Evolutionary conservation across 30 jellyfish, hydroid and myxozoan genomes (phyloP).

Genomic region (Aurelia sp.): DNA sequence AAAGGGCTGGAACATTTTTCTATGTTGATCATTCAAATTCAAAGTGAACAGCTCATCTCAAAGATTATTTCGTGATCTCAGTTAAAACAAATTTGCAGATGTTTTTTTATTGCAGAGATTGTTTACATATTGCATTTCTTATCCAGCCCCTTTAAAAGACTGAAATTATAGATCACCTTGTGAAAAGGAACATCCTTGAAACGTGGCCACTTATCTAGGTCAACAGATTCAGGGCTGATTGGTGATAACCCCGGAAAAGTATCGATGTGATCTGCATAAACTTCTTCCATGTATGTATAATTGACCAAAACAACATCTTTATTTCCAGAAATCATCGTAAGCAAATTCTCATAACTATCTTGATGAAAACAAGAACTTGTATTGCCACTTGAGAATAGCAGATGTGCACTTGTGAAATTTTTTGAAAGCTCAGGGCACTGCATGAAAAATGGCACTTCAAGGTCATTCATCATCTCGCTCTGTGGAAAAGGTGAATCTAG

Average conservation of each 20-base stretch:
- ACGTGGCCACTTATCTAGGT: constrained; percentile 81
- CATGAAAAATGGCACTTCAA: constrained; percentile 90
- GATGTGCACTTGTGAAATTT: constrained; percentile 84
- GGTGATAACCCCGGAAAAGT: constrained; percentile 96
- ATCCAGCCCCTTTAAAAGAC: too few species aligned
- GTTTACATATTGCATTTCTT: too few species aligned
- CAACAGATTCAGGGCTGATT: constrained; percentile 89
- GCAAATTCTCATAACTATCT: constrained; percentile 93
- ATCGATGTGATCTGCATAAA: constrained; percentile 70
- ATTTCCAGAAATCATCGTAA: constrained; percentile 81
- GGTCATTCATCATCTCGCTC: constrained; percentile 82
- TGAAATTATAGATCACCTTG: constrained; percentile 52
- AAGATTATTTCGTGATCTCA: too few species aligned
- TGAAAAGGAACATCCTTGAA: constrained; percentile 84
- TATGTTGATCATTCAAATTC: too few species aligned
- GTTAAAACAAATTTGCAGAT: too few species aligned
- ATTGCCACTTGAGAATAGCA: constrained; percentile 93
- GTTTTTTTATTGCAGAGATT: too few species aligned
- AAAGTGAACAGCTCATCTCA: too few species aligned
- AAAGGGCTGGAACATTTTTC: too few species aligned
- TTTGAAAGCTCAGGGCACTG: constrained; percentile 84
- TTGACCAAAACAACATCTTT: constrained; percentile 71
- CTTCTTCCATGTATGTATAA: constrained; percentile 58
- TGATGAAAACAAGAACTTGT: constrained; percentile 93
- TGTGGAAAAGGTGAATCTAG: constrained; percentile 97